Conservation (phyloP, 2,797 vertebrate species). For the Amblyopsis hoosieri region DNA sequence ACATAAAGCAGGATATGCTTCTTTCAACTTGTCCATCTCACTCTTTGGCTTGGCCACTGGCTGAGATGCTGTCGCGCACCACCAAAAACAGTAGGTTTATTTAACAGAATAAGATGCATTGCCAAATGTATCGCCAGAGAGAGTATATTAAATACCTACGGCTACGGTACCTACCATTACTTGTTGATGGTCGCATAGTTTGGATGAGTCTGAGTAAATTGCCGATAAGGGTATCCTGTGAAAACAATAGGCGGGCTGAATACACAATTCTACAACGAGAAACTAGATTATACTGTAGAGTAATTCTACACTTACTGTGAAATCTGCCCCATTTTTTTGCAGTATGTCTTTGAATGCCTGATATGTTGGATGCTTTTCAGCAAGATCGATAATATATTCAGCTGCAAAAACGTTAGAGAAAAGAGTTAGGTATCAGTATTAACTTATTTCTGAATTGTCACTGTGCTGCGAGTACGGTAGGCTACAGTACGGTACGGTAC, state of each 20-base stretch:
- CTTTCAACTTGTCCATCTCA: constrained; percentile 86
- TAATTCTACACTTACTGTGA: constrained; percentile 78
- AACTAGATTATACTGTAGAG: neutral
- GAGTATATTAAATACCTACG: too few species aligned
- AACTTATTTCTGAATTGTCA: too few species aligned
- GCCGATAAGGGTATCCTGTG: constrained; percentile 86
- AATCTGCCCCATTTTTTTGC: constrained; percentile 88
- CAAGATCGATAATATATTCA: constrained; percentile 89
- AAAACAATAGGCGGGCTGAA: neutral
- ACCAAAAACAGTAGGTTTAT: neutral
- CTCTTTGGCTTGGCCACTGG: constrained; percentile 71
- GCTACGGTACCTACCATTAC: constrained; percentile 75
- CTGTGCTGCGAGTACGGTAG: too few species aligned
- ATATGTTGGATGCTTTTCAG: constrained; percentile 84
- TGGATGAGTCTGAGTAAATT: constrained; percentile 90
- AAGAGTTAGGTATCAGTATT: too few species aligned
- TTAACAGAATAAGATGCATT: neutral
- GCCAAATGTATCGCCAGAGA: too few species aligned
- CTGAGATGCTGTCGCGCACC: constrained; percentile 58
- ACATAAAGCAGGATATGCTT: constrained; percentile 87
- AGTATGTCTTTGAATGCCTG: constrained; percentile 84
- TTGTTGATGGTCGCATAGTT: constrained; percentile 84
- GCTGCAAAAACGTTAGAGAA: constrained; percentile 63
- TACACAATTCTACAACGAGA: neutral
- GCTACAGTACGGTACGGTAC: too few species aligned